Conservation (phyloP, 2,113 vertebrate species). For the Bufo bufo region DNA sequence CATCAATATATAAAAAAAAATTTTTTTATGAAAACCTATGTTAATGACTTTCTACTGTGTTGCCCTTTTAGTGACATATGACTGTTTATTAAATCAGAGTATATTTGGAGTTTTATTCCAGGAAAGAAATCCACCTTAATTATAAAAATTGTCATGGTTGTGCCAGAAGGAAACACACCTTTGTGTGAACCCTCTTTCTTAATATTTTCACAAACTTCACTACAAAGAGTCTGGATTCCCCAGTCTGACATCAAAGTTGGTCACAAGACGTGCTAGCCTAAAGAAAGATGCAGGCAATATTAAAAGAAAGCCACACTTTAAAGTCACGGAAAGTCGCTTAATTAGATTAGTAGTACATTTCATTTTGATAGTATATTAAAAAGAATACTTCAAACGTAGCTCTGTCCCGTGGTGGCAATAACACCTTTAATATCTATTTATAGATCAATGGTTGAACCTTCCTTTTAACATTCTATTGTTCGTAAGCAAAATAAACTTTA, state of each 20-base stretch:
- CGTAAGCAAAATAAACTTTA: neutral
- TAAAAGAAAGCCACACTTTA: constrained; percentile 50
- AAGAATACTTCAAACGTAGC: constrained; percentile 39
- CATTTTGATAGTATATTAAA: constrained; percentile 48
- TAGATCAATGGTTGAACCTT: constrained; percentile 22
- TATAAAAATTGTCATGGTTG: constrained; percentile 24
- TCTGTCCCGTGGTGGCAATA: neutral
- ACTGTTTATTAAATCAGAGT: neutral
- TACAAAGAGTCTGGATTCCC: constrained; percentile 53
- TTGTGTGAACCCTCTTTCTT: constrained; percentile 52
- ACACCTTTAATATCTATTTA: constrained; percentile 30
- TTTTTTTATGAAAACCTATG: neutral
- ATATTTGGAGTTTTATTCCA: constrained; percentile 16
- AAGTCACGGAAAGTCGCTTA: constrained; percentile 50
- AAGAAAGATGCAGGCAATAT: constrained; percentile 54
- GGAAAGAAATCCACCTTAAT: constrained; percentile 27
- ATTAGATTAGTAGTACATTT: constrained; percentile 50
- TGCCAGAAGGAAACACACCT: constrained; percentile 44
- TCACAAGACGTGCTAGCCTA: constrained; percentile 42
- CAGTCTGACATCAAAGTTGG: constrained; percentile 51
- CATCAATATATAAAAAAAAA: neutral
- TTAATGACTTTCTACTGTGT: neutral
- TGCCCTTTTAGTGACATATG: neutral
- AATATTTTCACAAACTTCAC: constrained; percentile 48
- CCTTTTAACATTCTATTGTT: constrained; percentile 3